Base-by-base conservation (phyloP, 2,888 invertebrate species). In the Morpho deidamia region DNA sequence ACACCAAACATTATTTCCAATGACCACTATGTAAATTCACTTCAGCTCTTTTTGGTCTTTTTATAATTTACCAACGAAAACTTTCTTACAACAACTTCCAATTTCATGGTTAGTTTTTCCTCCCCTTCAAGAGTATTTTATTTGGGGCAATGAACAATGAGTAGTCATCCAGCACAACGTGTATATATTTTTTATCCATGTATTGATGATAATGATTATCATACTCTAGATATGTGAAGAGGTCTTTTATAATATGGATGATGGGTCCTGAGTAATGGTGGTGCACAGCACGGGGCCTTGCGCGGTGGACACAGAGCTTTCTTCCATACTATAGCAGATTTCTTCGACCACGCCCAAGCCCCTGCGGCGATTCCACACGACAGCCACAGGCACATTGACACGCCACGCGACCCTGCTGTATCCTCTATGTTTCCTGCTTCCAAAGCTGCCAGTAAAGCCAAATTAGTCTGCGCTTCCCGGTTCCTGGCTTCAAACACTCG, bases 311-410 rank as follows among this genome's bases (percentile, higher is more conserved):
- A 72, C 67, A 91, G 55, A 70, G 89, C 84, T 52, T 74, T 72
- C 4, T 90, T 84, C 92, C 94, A 94, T 11, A 92, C 91, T 1
- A 83, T 73, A 35, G 91, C 85, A 0, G 93, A 92, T 70, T 93
- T 93, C 2, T 88, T 56, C 76, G 92, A 91, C 92, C 92, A 92
- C 42, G 92, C 91, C 92, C 93, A 93, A 84, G 93, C 93, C 0
- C 92, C 92, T 11, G 92, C 92, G 34, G 93, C 92, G 38, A 91
- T 84, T 1, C 94, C 94, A 57, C 93, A 91, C 12, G 91, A 90
- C 67, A 93, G 77, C 72, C 92, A 91, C 59, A 94, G 77, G 63
- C 92, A 91, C 46, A 92, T 79, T 53, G 93, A 88, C 69, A 92
- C 79, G 5, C 88, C 88, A 11, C 86, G 83, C 2, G 78, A 69